These are phyloP conservation scores for Drosophila ercepeae DNA, from an alignment of 1,140 invertebrate genomes.

Conservation along the genomic window DNA sequence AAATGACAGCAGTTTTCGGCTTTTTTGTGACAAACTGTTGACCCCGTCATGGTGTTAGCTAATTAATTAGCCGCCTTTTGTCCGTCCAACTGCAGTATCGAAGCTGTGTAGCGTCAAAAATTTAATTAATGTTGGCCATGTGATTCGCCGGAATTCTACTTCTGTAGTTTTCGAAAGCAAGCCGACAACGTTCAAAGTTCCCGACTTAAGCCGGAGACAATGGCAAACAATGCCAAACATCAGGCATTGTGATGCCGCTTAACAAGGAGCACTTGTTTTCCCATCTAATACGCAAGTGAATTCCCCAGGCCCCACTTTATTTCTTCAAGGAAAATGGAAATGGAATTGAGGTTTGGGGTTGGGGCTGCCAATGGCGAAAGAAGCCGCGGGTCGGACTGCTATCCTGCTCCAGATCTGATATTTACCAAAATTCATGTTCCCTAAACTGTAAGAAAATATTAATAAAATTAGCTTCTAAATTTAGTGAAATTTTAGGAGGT, in stretches of 20 bases:
- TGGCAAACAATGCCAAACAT: slow-evolving; percentile 32
- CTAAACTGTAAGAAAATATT: neutral
- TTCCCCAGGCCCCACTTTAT: slow-evolving; percentile 56
- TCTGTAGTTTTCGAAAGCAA: neutral
- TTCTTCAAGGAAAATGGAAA: slow-evolving; percentile 12
- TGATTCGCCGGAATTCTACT: slow-evolving; percentile 32
- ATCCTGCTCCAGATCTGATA: slow-evolving; percentile 26
- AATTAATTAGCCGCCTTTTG: slow-evolving; percentile 71
- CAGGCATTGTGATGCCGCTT: slow-evolving; percentile 12
- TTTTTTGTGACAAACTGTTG: slow-evolving; percentile 53
- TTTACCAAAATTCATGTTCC: neutral
- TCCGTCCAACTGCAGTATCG: slow-evolving; percentile 20
- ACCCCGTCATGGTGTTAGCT: slow-evolving; percentile 55
- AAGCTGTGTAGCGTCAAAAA: slow-evolving; percentile 52
- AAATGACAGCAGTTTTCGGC: slow-evolving; percentile 54
- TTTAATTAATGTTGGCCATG: slow-evolving; percentile 67
- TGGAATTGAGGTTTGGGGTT: neutral
- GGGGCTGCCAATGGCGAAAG: slow-evolving; percentile 19
- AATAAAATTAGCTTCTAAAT: neutral
- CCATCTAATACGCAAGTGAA: slow-evolving; percentile 30
- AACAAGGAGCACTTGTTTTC: slow-evolving; percentile 39
- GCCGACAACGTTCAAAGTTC: neutral
- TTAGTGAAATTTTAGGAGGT: neutral
- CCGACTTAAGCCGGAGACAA: slow-evolving; percentile 16
- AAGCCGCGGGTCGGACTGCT: slow-evolving; percentile 14